These are phyloP conservation scores for Istiophorus platypterus DNA, from an alignment of 2,113 vertebrate species.

Conservation along the genomic window DNA sequence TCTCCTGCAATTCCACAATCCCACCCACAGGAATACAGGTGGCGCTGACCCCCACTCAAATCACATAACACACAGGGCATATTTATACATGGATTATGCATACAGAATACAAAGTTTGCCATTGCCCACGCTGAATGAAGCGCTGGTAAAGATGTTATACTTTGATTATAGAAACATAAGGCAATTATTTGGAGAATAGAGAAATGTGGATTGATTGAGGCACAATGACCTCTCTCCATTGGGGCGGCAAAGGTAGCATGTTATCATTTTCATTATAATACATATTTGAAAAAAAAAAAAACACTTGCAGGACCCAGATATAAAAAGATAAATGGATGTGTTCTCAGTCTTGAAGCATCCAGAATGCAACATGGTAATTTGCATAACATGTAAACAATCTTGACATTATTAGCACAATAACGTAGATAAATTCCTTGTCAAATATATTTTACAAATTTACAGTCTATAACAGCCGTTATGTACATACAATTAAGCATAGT, in stretches of 20 bases:
- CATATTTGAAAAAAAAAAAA: slow-evolving; percentile 21
- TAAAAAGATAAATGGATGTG: slow-evolving; percentile 8
- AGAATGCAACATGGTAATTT: not conserved
- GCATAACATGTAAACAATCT: not conserved
- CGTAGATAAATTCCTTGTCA: not conserved
- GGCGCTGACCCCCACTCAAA: slow-evolving; percentile 83
- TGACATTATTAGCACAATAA: slow-evolving; percentile 16
- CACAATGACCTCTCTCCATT: slow-evolving; percentile 41
- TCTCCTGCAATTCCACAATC: slow-evolving; percentile 81
- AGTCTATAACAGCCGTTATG: not conserved
- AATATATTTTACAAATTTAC: slow-evolving; percentile 4
- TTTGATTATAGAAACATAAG: slow-evolving; percentile 77
- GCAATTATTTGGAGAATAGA: slow-evolving; percentile 68
- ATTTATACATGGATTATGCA: slow-evolving; percentile 83
- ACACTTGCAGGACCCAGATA: slow-evolving; percentile 8
- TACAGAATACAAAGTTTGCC: slow-evolving; percentile 72
- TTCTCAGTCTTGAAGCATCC: not conserved
- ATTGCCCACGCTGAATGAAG: slow-evolving; percentile 49
- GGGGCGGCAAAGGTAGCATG: slow-evolving; percentile 37
- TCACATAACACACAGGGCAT: slow-evolving; percentile 77
- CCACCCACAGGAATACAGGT: slow-evolving; percentile 88
- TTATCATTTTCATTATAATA: slow-evolving; percentile 49
- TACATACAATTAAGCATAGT: not conserved
- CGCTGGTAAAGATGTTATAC: slow-evolving; percentile 78
- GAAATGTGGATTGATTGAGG: slow-evolving; percentile 54